Evolutionary conservation across 2,113 vertebrate genomes (phyloP), one percentile per base, ranked within the genome.

Genomic region (Sphaerodactylus townsendi): DNA sequence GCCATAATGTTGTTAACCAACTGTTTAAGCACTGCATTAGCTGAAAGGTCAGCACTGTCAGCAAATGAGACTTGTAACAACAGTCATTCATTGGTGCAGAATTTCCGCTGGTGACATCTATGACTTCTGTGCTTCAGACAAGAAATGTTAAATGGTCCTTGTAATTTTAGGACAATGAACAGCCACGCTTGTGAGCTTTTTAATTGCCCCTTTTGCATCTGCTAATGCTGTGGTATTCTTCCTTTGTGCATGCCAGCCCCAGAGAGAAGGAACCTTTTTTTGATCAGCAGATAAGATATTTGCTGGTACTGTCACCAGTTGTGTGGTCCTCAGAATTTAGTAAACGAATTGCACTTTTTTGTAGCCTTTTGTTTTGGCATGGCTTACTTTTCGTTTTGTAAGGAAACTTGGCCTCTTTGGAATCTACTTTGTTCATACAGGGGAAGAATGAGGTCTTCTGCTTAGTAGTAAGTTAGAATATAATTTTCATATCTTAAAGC

Each of bases 281-380:
- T 70, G 89, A 39, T 86, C 35, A 9, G 0, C 77, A 79, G 83
- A 33, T 33, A 30, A 86, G 17, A 83, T 33, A 37, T 70, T 65
- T 70, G n/a, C 89, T 90, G 86, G 86, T 85, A 88, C 62, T 89
- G 46, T 77, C 79, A 73, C 78, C 80, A n/a, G 41, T 50, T 13
- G 85, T 37, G 4, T 82, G 39, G 21, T 93, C 83, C 80, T 69
- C 65, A 28, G 41, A 48, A 46, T 84, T 4, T 86, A 8, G 0
- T 10, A 62, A 84, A 86, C 74, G 25, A 83, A 68, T 2, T 25
- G 5, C 6, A 2, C 0, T 2, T 83, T 56, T 35, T 28, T 62
- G 73, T 1, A 30, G 50, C 46, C 70, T 30, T 1, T 56, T 37
- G 69, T 80, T 25, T 25, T 62, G 75, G 37, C 44, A 1, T 48